Evolutionary conservation across 2,888 invertebrate genomes (phyloP).

Genomic region (Stegophylla sp.): DNA sequence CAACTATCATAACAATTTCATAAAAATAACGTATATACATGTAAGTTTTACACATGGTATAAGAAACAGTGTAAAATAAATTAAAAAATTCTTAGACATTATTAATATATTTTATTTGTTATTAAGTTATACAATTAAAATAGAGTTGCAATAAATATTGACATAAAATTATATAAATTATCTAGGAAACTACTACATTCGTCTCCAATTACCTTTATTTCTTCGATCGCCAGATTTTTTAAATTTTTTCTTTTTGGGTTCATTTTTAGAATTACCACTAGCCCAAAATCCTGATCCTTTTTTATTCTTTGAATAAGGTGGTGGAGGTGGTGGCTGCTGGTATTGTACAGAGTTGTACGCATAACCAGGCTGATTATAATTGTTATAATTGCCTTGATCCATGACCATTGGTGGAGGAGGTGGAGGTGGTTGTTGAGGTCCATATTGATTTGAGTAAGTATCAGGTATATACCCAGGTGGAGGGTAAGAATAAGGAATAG

Average conservation of each 20-base stretch:
- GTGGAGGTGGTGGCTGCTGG: conserved; percentile 37
- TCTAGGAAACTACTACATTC: conserved; percentile 33
- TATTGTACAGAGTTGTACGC: conserved; percentile 10
- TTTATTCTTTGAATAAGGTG: conserved; percentile 34
- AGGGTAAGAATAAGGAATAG: conserved; percentile 44
- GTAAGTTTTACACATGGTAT: background rate
- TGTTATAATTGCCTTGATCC: conserved; percentile 43
- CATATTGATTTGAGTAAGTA: conserved; percentile 50
- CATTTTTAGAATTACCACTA: conserved; percentile 34
- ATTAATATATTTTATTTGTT: too few species aligned
- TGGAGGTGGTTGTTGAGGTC: conserved; percentile 52
- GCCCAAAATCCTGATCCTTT: conserved; percentile 51
- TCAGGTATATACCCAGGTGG: conserved; percentile 41
- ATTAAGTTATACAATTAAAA: conserved; percentile 21
- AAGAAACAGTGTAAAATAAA: conserved; percentile 17
- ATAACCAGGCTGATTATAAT: conserved; percentile 45
- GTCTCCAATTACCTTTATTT: conserved; percentile 49
- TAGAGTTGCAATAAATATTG: conserved; percentile 1
- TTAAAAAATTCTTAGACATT: conserved; percentile 14
- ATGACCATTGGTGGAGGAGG: conserved; percentile 38
- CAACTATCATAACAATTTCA: conserved; percentile 47
- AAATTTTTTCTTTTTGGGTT: conserved; percentile 50
- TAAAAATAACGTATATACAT: conserved; percentile 41
- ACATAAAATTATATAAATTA: conserved; percentile 22
- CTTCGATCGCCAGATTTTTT: conserved; percentile 53